Conservation (phyloP, 2,888 invertebrate genomes). For the Venustoraphidia nigricollis region DNA sequence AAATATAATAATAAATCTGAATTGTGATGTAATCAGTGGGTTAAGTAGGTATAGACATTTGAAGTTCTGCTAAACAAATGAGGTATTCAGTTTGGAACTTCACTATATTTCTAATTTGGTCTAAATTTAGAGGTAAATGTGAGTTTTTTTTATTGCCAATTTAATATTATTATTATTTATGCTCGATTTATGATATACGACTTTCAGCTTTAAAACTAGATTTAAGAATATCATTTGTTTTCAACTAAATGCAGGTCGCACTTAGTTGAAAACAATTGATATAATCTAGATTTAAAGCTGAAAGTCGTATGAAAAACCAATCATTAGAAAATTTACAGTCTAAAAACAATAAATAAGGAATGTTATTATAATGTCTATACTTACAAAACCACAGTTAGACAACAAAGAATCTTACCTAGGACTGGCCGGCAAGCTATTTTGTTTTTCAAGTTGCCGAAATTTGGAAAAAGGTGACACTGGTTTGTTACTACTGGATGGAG, state of each 20-base stretch:
- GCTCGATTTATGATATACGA: too few relatives aligned
- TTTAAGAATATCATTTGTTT: neutral
- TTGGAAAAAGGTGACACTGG: conserved; percentile 79
- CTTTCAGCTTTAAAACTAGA: too few relatives aligned
- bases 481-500: conserved; percentile 23
- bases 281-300: neutral
- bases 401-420: conserved; percentile 49
- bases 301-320: neutral
- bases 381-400: neutral
- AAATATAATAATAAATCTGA: too few relatives aligned
- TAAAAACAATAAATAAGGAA: neutral
- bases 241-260: neutral
- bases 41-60: too few relatives aligned
- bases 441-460: conserved; percentile 81
- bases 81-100: too few relatives aligned
- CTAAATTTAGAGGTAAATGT: too few relatives aligned
- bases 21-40: too few relatives aligned
- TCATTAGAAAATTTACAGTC: neutral
- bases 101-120: too few relatives aligned
- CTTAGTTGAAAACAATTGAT: neutral
- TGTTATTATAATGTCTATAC: neutral
- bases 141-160: too few relatives aligned
- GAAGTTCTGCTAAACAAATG: too few relatives aligned
- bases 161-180: too few relatives aligned
- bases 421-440: conserved; percentile 55